Conservation (phyloP, 2,797 vertebrate species). For the Sandelia bainsii region DNA sequence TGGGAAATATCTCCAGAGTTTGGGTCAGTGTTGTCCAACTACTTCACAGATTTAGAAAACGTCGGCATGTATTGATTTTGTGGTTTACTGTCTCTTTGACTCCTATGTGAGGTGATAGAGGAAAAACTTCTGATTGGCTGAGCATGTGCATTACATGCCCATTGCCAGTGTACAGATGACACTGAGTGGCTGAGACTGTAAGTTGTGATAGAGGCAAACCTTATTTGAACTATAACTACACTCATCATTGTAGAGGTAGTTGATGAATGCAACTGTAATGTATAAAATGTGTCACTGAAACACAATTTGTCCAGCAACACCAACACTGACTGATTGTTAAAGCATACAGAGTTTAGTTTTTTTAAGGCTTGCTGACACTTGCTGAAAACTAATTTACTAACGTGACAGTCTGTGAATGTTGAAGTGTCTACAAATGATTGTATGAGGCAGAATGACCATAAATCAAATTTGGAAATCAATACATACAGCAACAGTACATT, state of each 20-base stretch:
- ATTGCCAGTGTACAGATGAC: constrained; percentile 6
- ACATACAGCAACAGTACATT: constrained; percentile 40
- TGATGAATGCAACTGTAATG: constrained; percentile 17
- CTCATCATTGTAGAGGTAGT: neutral
- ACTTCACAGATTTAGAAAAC: no score
- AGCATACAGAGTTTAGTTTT: constrained; percentile 26
- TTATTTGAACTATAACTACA: neutral
- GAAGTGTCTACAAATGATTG: constrained; percentile 55
- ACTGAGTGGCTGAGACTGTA: neutral
- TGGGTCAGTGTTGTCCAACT: no score
- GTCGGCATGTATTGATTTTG: no score
- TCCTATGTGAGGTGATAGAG: neutral
- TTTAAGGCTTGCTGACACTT: constrained; percentile 20
- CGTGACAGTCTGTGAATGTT: constrained; percentile 41
- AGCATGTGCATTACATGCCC: neutral
- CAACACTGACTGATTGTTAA: neutral
- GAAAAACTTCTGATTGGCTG: constrained; percentile 3
- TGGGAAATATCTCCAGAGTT: no score
- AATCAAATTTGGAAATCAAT: constrained; percentile 70
- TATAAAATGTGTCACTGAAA: constrained; percentile 8
- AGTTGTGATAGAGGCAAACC: neutral
- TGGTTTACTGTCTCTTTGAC: no score
- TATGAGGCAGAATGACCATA: constrained; percentile 51
- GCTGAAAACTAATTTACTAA: constrained; percentile 40
- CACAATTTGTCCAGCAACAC: constrained; percentile 16